Percentiles rank a stretch among this genome's conserved stretches.
phyloP scores from a whole-genome alignment of 2,113 vertebrate species.

The Amia ocellicauda region DNA sequence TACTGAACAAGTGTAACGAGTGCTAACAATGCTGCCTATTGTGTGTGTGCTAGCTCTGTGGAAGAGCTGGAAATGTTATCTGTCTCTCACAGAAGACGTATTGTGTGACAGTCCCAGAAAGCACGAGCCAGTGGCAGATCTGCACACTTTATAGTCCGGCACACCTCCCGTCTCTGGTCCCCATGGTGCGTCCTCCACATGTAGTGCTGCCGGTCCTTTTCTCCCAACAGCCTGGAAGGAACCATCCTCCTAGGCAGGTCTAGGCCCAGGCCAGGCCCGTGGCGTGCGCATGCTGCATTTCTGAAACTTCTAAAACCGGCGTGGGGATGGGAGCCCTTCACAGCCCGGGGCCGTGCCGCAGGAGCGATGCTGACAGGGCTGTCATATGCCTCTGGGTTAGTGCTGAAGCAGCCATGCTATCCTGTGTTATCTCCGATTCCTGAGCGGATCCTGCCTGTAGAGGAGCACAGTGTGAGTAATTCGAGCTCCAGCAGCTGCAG shows the following conservation, averaged over 20 bases:
- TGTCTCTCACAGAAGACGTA: neutral
- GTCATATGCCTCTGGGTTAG: neutral
- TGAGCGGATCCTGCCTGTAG: neutral
- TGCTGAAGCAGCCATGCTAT: neutral
- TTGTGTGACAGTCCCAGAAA: neutral
- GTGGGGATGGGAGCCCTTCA: neutral
- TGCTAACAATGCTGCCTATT: conserved; percentile 15
- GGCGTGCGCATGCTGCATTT: no score
- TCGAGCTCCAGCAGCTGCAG: no score
- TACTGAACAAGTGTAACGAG: neutral
- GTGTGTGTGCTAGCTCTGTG: neutral
- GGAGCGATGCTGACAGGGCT: neutral
- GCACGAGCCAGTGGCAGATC: neutral
- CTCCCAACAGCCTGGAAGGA: neutral
- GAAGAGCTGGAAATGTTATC: conserved; percentile 8
- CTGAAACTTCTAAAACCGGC: neutral
- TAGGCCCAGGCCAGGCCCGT: neutral
- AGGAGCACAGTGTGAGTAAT: neutral
- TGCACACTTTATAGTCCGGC: neutral
- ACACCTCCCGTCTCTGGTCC: neutral
- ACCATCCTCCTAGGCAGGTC: neutral
- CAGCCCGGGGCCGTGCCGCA: neutral
- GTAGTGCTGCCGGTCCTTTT: neutral
- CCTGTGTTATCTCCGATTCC: no score
- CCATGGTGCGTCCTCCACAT: neutral